Evolutionary conservation across 2,888 invertebrate species (phyloP), one percentile per base, ranked within the genome.

Genomic region (Julus scandinavius): DNA sequence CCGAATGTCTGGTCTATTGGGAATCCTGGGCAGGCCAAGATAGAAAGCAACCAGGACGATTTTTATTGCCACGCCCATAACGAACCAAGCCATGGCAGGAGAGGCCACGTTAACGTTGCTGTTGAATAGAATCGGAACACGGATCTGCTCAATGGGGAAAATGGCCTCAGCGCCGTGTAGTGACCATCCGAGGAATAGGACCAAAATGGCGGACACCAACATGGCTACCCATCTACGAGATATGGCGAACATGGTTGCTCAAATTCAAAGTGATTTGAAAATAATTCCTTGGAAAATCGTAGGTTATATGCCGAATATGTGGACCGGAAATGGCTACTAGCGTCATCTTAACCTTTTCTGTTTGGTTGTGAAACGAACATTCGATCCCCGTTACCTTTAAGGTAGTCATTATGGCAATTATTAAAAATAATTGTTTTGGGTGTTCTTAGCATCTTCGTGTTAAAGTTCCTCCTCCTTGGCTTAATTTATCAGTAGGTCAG

Each of bases 21-120:
- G 85, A 2, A 9, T 50, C 29, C 49, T 85, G 45, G 85, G 85
- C 85, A 85, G 85, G 3, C 85, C 85, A 6, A 85, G 29, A 9
- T 40, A 85, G 45, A 45, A n/a, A 1, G 11, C 85, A 2, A 85
- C n/a, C 2, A 29, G 11, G 20, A 85, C 17, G 85, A 85, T 85
- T 40, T 85, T 45, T 40, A 85, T 1, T 2, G 85, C 11, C 9
- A 85, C 0, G n/a, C 85, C 85, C 85, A 85, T n/a, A n/a, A 85
- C 45, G 29, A 49, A 85, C 85, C 85, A 85, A 5, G 85, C 85
- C 17, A 85, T 20, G 9, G 45, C 9, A 0, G 85, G 85, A 17
- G 85, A 15, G 20, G n/a, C 85, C 45, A 85, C 85, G n/a, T 49
- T 49, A 0, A 29, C 11, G 29, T 17, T 85, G 85, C 50, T 85